Percentiles rank a stretch among this genome's conserved stretches.
Evolutionary conservation across 2,888 invertebrate genomes (phyloP).

Genomic region (Dryadula phaetusa): DNA sequence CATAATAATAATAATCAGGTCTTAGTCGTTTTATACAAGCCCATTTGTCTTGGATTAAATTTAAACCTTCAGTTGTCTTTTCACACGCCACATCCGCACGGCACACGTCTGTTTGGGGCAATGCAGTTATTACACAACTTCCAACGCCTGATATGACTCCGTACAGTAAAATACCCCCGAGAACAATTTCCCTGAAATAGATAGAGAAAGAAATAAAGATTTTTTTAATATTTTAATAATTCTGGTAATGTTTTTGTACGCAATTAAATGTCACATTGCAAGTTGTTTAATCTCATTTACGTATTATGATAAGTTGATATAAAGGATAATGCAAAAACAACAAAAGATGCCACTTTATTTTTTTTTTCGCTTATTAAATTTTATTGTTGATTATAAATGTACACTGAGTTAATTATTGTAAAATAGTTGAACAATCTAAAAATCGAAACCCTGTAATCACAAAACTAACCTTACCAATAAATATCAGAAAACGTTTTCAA

Average conservation of each 20-base stretch:
- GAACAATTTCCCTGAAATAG: constrained; percentile 26
- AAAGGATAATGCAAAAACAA: too few relatives aligned
- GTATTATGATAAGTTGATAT: too few relatives aligned
- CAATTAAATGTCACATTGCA: not conserved
- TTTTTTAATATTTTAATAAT: not conserved
- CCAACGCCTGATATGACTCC: constrained; percentile 4
- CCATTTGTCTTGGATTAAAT: constrained; percentile 14
- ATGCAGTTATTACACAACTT: not conserved
- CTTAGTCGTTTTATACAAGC: constrained; percentile 18
- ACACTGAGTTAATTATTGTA: too few relatives aligned
- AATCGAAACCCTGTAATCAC: too few relatives aligned
- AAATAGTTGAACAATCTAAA: too few relatives aligned
- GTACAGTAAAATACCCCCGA: not conserved
- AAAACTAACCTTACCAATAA: too few relatives aligned
- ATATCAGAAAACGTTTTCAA: too few relatives aligned
- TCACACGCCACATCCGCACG: constrained; percentile 20
- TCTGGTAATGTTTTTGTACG: not conserved
- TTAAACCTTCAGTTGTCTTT: not conserved
- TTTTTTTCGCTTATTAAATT: too few relatives aligned
- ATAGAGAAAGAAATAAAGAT: not conserved
- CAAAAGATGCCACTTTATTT: too few relatives aligned
- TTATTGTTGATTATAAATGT: too few relatives aligned
- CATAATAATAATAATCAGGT: not conserved
- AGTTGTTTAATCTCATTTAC: not conserved
- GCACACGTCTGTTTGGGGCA: constrained; percentile 3